Conservation (phyloP, 1,140 invertebrate species). For the Geopemphigus sp. region DNA sequence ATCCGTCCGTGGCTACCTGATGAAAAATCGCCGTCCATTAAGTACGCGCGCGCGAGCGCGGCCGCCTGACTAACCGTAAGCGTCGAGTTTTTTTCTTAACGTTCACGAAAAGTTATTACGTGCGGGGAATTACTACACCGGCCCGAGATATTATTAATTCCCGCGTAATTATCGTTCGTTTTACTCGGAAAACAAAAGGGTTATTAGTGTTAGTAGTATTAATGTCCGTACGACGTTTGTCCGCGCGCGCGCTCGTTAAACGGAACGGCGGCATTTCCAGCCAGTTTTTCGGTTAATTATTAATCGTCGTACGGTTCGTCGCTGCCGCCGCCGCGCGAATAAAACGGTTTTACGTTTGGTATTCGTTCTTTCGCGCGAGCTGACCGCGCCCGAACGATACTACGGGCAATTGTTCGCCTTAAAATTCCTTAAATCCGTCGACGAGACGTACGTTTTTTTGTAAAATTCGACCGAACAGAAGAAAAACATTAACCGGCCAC, state of each 20-base stretch:
- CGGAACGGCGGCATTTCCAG: too few species aligned
- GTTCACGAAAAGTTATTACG: conserved; percentile 36
- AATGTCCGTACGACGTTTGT: conserved; percentile 16
- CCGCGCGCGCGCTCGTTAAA: not conserved
- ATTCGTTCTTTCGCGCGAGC: too few species aligned
- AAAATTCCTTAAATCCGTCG: too few species aligned
- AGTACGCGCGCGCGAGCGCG: too few species aligned
- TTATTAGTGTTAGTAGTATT: conserved; percentile 45
- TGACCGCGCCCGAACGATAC: too few species aligned
- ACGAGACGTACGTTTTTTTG: too few species aligned
- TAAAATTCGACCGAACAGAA: too few species aligned
- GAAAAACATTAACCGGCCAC: too few species aligned
- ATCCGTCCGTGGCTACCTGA: conserved; percentile 19
- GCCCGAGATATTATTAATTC: conserved; percentile 41
- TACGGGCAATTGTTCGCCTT: too few species aligned
- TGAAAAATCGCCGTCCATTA: conserved; percentile 38
- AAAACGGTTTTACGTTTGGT: too few species aligned
- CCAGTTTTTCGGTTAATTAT: conserved; percentile 15
- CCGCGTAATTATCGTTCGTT: conserved; percentile 38
- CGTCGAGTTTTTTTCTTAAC: conserved; percentile 22
- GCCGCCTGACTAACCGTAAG: not conserved
- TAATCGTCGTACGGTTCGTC: too few species aligned
- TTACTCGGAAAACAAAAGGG: conserved; percentile 36
- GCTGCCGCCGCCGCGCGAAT: too few species aligned
- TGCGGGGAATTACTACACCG: not conserved